These are phyloP conservation scores for Drosophila pullipes DNA, from an alignment of 2,888 invertebrate species.

Conservation along the genomic window DNA sequence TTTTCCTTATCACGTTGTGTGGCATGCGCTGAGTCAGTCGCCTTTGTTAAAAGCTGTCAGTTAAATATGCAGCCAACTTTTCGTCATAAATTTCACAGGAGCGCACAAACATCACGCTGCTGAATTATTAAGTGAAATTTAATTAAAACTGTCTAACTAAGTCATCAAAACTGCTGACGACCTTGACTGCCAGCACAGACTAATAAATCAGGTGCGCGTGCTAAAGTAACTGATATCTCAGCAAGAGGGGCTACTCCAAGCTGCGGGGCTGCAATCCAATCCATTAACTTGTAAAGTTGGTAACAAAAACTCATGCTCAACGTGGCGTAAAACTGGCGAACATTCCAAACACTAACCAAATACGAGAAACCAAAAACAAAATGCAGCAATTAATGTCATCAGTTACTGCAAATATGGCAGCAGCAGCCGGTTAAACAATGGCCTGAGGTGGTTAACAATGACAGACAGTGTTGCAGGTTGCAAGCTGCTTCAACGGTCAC, in stretches of 20 bases:
- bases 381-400: conserved; percentile 77
- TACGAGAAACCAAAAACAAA: conserved; percentile 45
- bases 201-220: conserved; percentile 66
- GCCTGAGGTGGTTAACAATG: conserved; percentile 63
- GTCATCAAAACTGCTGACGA: conserved; percentile 36
- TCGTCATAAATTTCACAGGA: conserved; percentile 62
- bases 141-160: conserved; percentile 73
- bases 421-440: conserved; percentile 56
- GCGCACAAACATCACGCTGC: conserved; percentile 26
- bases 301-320: conserved; percentile 36
- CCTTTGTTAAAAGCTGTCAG: conserved; percentile 12
- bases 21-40: conserved; percentile 9
- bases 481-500: conserved; percentile 59
- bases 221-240: conserved; percentile 56
- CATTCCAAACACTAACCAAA: conserved; percentile 30
- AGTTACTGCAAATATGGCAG: conserved; percentile 53
- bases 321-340: conserved; percentile 37
- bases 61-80: conserved; percentile 71
- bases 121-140: conserved; percentile 77
- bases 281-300: conserved; percentile 29
- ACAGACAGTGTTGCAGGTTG: conserved; percentile 53
- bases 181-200: conserved; percentile 31
- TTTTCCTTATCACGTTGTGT: conserved; percentile 21
- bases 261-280: conserved; percentile 38
- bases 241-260: background rate